These are phyloP conservation scores for Mesaphorura yosii DNA, from an alignment of 1,140 invertebrate species.

Conservation along the genomic window DNA sequence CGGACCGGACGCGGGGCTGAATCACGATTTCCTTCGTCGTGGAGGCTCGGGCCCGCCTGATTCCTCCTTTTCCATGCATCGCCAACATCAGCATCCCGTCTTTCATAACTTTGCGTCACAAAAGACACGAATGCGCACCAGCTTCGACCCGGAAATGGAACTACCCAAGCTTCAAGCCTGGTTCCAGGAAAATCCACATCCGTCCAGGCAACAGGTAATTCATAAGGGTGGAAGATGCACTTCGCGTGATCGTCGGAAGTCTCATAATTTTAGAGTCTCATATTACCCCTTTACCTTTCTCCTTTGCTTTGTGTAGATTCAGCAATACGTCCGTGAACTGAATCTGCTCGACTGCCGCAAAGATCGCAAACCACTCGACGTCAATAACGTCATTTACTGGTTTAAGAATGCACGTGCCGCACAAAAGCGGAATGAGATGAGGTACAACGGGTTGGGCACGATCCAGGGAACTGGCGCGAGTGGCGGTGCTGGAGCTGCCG, in stretches of 20 bases:
- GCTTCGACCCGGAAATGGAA: conserved; percentile 89
- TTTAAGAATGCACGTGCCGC: conserved; percentile 96
- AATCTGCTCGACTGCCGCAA: conserved; percentile 81
- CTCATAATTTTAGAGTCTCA: no score
- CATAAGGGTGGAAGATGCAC: no score
- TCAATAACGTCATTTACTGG: conserved; percentile 98
- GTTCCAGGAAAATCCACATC: conserved; percentile 91
- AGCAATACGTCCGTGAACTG: conserved; percentile 84
- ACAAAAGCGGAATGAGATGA: conserved; percentile 29
- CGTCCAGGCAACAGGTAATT: conserved; percentile 61
- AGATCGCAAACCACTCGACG: conserved; percentile 82
- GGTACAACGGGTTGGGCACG: conserved; percentile 31
- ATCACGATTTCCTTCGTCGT: conserved; percentile 12
- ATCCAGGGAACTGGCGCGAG: no score
- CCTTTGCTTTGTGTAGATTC: conserved; percentile 52
- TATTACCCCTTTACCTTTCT: no score
- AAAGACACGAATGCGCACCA: conserved; percentile 80
- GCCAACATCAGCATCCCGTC: conserved; percentile 25
- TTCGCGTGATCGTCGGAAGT: no score
- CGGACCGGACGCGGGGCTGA: no score
- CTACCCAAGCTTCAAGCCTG: conserved; percentile 86
- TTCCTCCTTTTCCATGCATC: background rate
- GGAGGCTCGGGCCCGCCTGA: background rate
- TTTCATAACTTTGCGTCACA: conserved; percentile 46
- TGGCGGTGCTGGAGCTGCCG: no score